Evolutionary conservation across 2,888 invertebrate species (phyloP).

Genomic region (Frankliniella fusca): DNA sequence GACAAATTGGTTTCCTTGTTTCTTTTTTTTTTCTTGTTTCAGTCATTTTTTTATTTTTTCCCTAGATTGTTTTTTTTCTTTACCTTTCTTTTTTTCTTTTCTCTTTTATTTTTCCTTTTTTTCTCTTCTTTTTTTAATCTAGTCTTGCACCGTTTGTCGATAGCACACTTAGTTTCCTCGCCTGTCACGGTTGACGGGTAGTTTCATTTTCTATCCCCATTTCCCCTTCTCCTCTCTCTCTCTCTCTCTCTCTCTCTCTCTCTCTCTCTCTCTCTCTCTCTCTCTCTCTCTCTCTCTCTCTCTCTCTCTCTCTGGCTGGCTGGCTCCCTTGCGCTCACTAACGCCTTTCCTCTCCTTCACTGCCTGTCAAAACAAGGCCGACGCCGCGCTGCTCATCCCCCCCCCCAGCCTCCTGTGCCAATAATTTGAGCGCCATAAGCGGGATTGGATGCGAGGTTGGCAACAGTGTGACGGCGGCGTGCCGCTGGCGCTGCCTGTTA

Average conservation of each 20-base stretch:
- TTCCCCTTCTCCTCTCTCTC: not conserved
- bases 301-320: not conserved
- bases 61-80: too few relatives aligned
- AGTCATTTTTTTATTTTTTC: too few relatives aligned
- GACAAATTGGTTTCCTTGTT: too few relatives aligned
- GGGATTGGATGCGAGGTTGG: not conserved
- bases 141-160: too few relatives aligned
- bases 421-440: slow-evolving; percentile 5
- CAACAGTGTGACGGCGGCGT: not conserved
- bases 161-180: too few relatives aligned
- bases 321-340: not conserved
- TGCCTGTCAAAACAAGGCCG: not conserved
- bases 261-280: not conserved
- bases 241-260: not conserved
- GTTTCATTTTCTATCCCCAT: too few relatives aligned
- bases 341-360: not conserved
- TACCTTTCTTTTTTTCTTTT: too few relatives aligned
- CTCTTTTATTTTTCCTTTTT: too few relatives aligned
- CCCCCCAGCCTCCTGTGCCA: not conserved
- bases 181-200: too few relatives aligned
- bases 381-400: not conserved
- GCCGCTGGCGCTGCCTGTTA: not conserved
- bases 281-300: not conserved
- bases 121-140: too few relatives aligned
- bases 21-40: too few relatives aligned